A percentile compares a stretch with the other conserved stretches of the same genome.
phyloP scores from a whole-genome alignment of 2,797 vertebrate species.

The Odontamblyopus lacepedii region DNA sequence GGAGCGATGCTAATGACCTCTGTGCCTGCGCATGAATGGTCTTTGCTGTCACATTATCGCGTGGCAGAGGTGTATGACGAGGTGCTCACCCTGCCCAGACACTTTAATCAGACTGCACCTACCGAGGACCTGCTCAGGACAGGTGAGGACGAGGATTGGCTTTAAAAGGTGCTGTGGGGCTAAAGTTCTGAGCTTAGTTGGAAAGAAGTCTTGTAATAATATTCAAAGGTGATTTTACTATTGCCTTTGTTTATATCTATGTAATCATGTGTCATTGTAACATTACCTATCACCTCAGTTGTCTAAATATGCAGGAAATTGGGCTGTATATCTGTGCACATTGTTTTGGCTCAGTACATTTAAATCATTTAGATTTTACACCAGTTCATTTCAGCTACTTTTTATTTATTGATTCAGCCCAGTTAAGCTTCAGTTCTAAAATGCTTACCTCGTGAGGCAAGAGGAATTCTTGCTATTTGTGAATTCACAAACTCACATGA shows the following conservation, averaged over 20 bases:
- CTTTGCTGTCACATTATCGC: slow-evolving; percentile 75
- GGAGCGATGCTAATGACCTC: slow-evolving; percentile 83
- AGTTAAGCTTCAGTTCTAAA: neutral
- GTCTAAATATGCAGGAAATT: too few species aligned
- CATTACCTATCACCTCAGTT: neutral
- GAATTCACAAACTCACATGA: too few species aligned
- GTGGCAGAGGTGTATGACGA: slow-evolving; percentile 69
- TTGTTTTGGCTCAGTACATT: neutral
- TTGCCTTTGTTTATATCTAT: neutral
- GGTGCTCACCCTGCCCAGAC: slow-evolving; percentile 60
- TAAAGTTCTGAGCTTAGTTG: slow-evolving; percentile 29
- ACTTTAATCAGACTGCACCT: slow-evolving; percentile 66
- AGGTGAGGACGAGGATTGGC: slow-evolving; percentile 22
- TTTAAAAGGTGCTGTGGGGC: slow-evolving; percentile 11
- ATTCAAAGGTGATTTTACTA: neutral
- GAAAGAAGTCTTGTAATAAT: neutral
- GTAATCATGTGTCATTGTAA: neutral
- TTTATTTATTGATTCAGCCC: too few species aligned
- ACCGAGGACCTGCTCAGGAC: slow-evolving; percentile 48
- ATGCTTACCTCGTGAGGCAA: neutral
- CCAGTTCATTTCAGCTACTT: neutral
- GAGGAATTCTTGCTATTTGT: neutral
- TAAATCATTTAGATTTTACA: neutral
- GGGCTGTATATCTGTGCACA: too few species aligned
- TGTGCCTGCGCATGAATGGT: slow-evolving; percentile 83